These are phyloP conservation scores for Cephus sareptanus DNA, from an alignment of 2,888 invertebrate genomes.

Conservation along the genomic window DNA sequence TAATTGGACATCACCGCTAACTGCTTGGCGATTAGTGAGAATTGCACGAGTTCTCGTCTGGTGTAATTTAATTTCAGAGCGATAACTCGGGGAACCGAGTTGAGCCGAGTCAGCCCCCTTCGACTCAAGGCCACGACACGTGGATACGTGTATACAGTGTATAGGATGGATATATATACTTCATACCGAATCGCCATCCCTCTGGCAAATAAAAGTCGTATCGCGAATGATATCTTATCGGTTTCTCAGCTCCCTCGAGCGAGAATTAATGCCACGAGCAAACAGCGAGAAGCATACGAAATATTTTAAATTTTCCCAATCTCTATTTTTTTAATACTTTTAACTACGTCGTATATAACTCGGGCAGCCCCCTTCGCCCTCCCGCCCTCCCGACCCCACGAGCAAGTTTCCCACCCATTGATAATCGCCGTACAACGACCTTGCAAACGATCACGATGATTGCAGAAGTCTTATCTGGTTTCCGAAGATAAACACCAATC, in stretches of 20 bases:
- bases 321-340: not conserved
- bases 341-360: not conserved
- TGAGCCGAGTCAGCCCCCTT: not conserved
- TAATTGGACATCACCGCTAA: not conserved
- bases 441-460: not conserved
- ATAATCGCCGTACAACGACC: not conserved
- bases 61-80: not conserved
- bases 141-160: not conserved
- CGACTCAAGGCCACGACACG: not conserved
- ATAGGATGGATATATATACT: not conserved
- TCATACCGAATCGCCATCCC: not conserved
- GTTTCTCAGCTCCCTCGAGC: slow-evolving; percentile 18
- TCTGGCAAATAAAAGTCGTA: slow-evolving; percentile 25
- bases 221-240: slow-evolving; percentile 46
- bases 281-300: slow-evolving; percentile 28
- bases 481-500: not conserved
- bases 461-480: not conserved
- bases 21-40: not conserved
- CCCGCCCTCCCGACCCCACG: too few relatives aligned
- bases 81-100: not conserved
- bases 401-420: not conserved
- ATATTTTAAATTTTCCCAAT: not conserved
- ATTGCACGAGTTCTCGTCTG: not conserved
- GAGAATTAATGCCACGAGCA: slow-evolving; percentile 42
- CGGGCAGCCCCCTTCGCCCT: too few relatives aligned